phyloP scores from a whole-genome alignment of 2,113 vertebrate species.

The Lophura nycthemera region DNA sequence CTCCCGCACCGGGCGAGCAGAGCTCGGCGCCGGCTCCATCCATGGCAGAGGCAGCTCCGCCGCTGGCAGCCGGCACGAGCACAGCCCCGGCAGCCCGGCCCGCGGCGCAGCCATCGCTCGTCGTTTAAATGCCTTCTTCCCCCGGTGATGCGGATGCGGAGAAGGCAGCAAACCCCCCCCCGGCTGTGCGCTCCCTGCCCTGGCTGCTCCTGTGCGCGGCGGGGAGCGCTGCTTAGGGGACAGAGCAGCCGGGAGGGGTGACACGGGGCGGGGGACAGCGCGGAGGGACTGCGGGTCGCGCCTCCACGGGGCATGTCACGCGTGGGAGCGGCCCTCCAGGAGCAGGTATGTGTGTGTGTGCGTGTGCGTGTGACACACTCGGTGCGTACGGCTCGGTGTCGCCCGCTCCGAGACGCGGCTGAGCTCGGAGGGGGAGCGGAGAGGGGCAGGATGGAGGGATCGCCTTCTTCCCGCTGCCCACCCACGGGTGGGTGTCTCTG shows the following conservation, averaged over 20 bases:
- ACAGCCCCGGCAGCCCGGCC: constrained; percentile 13
- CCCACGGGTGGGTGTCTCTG: neutral
- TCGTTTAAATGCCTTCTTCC: constrained; percentile 53
- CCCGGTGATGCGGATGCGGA: constrained; percentile 67
- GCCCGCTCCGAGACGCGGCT: neutral
- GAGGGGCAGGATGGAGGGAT: constrained; percentile 36
- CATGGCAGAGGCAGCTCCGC: constrained; percentile 22
- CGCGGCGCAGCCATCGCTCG: constrained; percentile 35
- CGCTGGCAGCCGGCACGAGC: neutral
- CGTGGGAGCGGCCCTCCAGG: constrained; percentile 33
- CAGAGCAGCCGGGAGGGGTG: constrained; percentile 29
- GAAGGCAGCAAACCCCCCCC: constrained; percentile 60
- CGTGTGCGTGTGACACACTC: neutral
- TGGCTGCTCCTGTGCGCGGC: constrained; percentile 48
- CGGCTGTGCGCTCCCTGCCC: constrained; percentile 33
- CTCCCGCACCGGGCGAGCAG: constrained; percentile 15
- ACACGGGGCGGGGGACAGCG: constrained; percentile 19
- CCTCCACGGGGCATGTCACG: constrained; percentile 33
- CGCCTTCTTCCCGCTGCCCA: neutral
- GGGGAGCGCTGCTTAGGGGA: constrained; percentile 22
- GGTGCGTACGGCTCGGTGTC: constrained; percentile 34
- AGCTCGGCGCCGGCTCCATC: constrained; percentile 31
- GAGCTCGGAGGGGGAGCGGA: constrained; percentile 6
- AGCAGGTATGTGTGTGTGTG: constrained; percentile 40
- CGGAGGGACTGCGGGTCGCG: constrained; percentile 30